Evolutionary conservation across 2,113 vertebrate genomes (phyloP).

Genomic region (Pelecanus crispus): DNA sequence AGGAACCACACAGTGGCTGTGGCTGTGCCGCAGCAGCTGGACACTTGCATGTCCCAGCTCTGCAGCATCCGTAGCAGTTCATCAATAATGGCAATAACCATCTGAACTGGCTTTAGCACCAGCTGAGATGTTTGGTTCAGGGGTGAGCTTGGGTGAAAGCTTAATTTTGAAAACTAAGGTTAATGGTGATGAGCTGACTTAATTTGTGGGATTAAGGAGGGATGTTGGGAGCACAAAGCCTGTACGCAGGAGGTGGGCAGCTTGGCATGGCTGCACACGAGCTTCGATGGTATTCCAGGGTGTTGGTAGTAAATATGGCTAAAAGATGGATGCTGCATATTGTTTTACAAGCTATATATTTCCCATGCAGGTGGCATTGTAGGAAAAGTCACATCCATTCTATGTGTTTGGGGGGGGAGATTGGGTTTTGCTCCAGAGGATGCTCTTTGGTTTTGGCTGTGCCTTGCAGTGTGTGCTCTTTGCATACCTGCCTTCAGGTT

Average conservation of each 20-base stretch:
- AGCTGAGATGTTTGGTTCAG: neutral
- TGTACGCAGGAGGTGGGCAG: neutral
- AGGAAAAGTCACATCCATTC: neutral
- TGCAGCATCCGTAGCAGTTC: neutral
- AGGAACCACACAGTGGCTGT: accelerated
- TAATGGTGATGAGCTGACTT: neutral
- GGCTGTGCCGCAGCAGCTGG: neutral
- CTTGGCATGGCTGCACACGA: neutral
- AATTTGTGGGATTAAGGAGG: neutral
- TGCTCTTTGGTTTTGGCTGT: neutral
- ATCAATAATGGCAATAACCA: neutral
- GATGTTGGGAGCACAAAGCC: neutral
- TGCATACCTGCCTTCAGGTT: neutral
- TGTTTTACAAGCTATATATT: neutral
- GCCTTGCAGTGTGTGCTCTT: neutral
- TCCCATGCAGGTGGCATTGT: neutral
- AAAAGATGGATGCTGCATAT: neutral
- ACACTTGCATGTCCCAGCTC: neutral
- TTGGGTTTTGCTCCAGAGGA: neutral
- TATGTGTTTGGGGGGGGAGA: neutral
- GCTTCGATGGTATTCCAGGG: neutral
- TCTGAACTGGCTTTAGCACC: neutral
- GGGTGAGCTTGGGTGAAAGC: neutral
- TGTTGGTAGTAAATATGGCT: neutral
- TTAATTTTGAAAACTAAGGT: neutral